Base-by-base conservation (phyloP, 2,888 invertebrate genomes). In the Ormyrus rosae region DNA sequence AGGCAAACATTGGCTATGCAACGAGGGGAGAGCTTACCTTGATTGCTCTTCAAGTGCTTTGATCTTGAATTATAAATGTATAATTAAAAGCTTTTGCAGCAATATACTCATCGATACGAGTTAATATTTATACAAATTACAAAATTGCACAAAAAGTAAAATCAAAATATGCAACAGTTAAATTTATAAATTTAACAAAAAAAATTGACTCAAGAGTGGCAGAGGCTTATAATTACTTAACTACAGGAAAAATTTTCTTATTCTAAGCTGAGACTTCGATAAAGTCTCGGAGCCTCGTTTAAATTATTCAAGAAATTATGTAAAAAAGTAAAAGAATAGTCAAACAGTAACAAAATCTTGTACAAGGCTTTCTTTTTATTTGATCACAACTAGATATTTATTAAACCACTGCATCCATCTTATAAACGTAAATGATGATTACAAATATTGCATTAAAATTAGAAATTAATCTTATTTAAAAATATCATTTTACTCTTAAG, bases 1-100 rank as follows among this genome's bases (percentile, higher is more conserved):
- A 75, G 69, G 67, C 60, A 64, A 53, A 65, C 69, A 63, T 34
- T 34, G 34, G 73, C 71, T 56, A 69, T 64, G 50, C 46, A 65
- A 75, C 76, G 75, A 67, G 80, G 70, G 63, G 73, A 81, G 78
- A 77, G 71, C 51, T 61, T 68, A 34, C 34, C 34, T 34, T 34
- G 34, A 34, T 53, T 71, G 48, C n/a, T 80, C 69, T 75, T 61
- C 34, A 34, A 34, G 34, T 34, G 34, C 34, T 34, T 34, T 34
- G 34, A 34, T 34, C 34, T 34, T 34, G 34, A 34, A 34, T 34
- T 34, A 34, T 34, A 34, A 1, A 34, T 34, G 34, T 34, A 34
- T 34, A 34, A 34, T 34, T 34, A 34, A 34, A 34, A 34, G 51
- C 70, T 71, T 70, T 48, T 10, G 10, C 46, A 48, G n/a, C 46